phyloP scores from a whole-genome alignment of 1,140 invertebrate genomes.

The Eriosoma lanigerum region DNA sequence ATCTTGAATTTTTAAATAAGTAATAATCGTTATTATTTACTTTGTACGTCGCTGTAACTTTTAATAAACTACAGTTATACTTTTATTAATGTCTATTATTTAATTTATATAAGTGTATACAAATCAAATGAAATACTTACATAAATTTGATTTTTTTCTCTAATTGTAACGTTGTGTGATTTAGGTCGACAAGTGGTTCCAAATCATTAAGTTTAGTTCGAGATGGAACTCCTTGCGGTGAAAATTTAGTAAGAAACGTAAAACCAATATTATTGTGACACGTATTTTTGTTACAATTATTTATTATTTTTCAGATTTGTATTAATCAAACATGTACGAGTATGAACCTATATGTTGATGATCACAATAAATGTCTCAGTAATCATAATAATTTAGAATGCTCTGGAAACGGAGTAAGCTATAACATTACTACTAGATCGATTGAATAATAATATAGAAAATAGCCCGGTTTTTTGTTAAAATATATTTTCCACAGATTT shows the following conservation, averaged over 20 bases:
- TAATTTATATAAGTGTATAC: too few relatives aligned
- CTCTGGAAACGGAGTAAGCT: constrained; percentile 87
- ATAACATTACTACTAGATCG: too few relatives aligned
- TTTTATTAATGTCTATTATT: too few relatives aligned
- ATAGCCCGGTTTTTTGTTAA: too few relatives aligned
- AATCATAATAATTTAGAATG: constrained; percentile 87
- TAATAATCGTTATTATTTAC: not conserved
- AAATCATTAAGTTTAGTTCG: constrained; percentile 72
- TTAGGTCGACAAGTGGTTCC: constrained; percentile 70
- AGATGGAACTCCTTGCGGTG: constrained; percentile 89
- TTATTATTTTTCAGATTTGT: constrained; percentile 68
- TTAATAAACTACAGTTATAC: too few relatives aligned
- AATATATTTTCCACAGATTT: constrained; percentile 67
- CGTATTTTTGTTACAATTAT: not conserved
- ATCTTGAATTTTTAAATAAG: not conserved
- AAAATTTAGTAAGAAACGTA: constrained; percentile 69
- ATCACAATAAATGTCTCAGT: constrained; percentile 81
- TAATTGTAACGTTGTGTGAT: constrained; percentile 54
- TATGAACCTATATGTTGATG: constrained; percentile 76
- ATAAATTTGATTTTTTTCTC: too few relatives aligned
- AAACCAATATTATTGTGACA: not conserved
- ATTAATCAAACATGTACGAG: constrained; percentile 89
- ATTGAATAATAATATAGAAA: too few relatives aligned
- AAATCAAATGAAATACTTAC: not conserved
- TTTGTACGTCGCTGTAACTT: too few relatives aligned